Base-by-base conservation (phyloP, 2,113 vertebrate genomes). In the Cottus gobio region DNA sequence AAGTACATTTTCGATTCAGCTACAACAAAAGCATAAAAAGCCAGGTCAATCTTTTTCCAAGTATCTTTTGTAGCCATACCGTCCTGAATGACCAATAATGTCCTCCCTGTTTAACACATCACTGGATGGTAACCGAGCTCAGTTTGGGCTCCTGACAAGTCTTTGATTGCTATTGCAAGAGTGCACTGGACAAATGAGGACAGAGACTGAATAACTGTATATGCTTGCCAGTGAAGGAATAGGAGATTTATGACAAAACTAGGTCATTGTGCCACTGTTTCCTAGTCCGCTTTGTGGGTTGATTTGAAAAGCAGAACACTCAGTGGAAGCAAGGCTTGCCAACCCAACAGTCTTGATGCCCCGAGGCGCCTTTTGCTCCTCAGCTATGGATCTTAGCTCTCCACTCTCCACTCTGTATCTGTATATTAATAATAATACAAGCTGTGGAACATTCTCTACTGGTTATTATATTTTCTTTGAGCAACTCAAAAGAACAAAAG, bases 261-360 rank as follows among this genome's bases (percentile, higher is more conserved):
- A 64, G 89, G 91, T 91, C 84, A 91, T 24, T 87, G 71, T 86
- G 83, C 74, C 81, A 75, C 64, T 61, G 73, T 50, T 85, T 77
- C 77, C 75, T n/a, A 9, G 61, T 71, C 74, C 26, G 80, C 75
- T 85, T 52, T 77, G 46, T 67, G 37, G 64, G 48, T 42, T 82
- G 65, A 83, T 70, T 62, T 54, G 79, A 87, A 85, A 80, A 78
- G 72, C 78, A 79, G 86, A 82, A 20, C 72, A 24, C 70, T 52
- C 75, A 86, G 64, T 80, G 86, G 83, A 66, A 28, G 61, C 71
- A 71, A 68, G 74, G 74, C 34, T 26, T 60, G 52, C 77, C 64
- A 79, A 75, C 37, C 65, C 65, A 31, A 22, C 37, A 61, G 77
- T 69, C 78, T 72, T 46, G 67, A 75, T 4, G 73, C 84, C 90